A percentile compares a stretch with the other conserved stretches of the same genome.
phyloP scores from a whole-genome alignment of 2,888 invertebrate genomes.

The Athrips mouffetella region DNA sequence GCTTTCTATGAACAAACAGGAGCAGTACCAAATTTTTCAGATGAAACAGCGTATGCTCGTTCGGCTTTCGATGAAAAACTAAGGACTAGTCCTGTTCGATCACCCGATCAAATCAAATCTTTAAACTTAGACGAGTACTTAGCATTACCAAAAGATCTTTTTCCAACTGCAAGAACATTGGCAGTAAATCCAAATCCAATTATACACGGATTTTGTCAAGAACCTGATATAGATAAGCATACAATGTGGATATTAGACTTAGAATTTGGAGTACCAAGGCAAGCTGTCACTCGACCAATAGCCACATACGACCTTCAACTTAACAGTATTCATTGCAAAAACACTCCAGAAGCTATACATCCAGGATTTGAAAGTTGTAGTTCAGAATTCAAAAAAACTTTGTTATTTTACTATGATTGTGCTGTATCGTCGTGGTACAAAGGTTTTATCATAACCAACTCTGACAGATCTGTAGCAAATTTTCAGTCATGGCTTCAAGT shows the following conservation, averaged over 20 bases:
- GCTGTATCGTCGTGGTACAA: conserved; percentile 54
- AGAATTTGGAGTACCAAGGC: conserved; percentile 21
- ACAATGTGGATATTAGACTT: conserved; percentile 54
- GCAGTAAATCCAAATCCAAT: conserved; percentile 51
- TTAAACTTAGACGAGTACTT: conserved; percentile 42
- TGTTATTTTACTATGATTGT: conserved; percentile 55
- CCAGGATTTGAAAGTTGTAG: conserved; percentile 55
- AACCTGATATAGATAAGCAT: conserved; percentile 36
- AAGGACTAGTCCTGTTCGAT: not conserved
- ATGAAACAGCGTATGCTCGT: not conserved
- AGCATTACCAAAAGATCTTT: conserved; percentile 45
- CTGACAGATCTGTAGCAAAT: conserved; percentile 52
- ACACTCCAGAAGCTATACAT: conserved; percentile 48
- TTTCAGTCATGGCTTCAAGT: conserved; percentile 53
- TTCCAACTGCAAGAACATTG: conserved; percentile 48
- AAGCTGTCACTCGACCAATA: conserved; percentile 29
- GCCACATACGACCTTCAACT: conserved; percentile 51
- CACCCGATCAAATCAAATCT: not conserved
- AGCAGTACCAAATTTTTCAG: not conserved
- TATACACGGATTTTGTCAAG: conserved; percentile 54
- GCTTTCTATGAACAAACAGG: not conserved
- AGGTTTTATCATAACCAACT: conserved; percentile 40
- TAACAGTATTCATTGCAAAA: conserved; percentile 53
- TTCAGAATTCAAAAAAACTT: conserved; percentile 41
- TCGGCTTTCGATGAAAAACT: not conserved